Evolutionary conservation across 2,797 vertebrate species (phyloP).

Genomic region (Aeoliscus strigatus): DNA sequence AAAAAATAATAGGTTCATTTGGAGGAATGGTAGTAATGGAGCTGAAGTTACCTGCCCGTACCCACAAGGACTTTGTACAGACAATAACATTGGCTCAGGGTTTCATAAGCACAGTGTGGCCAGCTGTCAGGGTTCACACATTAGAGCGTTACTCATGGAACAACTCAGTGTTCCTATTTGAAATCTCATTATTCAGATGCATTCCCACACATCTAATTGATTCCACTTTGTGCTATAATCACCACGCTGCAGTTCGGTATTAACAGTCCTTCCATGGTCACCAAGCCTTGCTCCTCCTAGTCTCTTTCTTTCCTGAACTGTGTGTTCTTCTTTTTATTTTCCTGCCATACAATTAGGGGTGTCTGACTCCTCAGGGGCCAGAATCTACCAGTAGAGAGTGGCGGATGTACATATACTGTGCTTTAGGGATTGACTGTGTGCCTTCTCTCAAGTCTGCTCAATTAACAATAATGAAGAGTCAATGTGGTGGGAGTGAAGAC

Average conservation of each 20-base stretch:
- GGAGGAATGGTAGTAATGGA: slow-evolving; percentile 10
- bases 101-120: slow-evolving; percentile 29
- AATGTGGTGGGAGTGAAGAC: slow-evolving; percentile 12
- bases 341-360: slow-evolving; percentile 1
- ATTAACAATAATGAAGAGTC: slow-evolving; percentile 24
- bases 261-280: slow-evolving; percentile 3
- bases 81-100: slow-evolving; percentile 32
- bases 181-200: slow-evolving; percentile 2
- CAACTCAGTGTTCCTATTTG: slow-evolving; percentile 2
- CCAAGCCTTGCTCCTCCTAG: slow-evolving; percentile 55
- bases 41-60: slow-evolving; percentile 17
- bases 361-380: slow-evolving; percentile 28
- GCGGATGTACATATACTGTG: slow-evolving; percentile 12
- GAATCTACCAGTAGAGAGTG: slow-evolving; percentile 18
- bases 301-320: neutral
- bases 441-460: slow-evolving; percentile 26
- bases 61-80: slow-evolving; percentile 15
- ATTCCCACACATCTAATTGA: neutral
- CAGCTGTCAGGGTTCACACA: slow-evolving; percentile 12
- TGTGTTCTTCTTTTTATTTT: slow-evolving; percentile 8
- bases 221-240: neutral
- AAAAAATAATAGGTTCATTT: slow-evolving; percentile 45
- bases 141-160: slow-evolving; percentile 17
- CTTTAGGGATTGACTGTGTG: slow-evolving; percentile 13
- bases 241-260: neutral